phyloP scores from a whole-genome alignment of 2,797 vertebrate genomes.

The Rhadinocentrus ornatus region DNA sequence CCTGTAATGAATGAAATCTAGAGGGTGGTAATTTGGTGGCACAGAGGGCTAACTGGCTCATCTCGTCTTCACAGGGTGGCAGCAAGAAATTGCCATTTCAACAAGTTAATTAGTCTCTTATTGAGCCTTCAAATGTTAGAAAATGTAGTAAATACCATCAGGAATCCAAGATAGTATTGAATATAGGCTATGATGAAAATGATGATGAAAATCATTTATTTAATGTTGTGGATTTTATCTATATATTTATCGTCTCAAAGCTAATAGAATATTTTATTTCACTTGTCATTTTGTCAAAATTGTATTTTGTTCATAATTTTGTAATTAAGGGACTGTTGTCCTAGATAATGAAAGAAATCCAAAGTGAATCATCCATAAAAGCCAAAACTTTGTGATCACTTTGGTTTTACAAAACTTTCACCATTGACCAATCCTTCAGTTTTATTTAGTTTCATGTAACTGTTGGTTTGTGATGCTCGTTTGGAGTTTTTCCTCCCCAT shows the following conservation, averaged over 20 bases:
- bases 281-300: background rate
- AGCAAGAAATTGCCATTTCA: slow-evolving; percentile 30
- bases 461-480: background rate
- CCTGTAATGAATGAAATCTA: slow-evolving; percentile 63
- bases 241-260: too few relatives aligned
- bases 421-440: background rate
- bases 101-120: slow-evolving; percentile 31
- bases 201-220: background rate
- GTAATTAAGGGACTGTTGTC: background rate
- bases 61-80: slow-evolving; percentile 29
- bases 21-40: slow-evolving; percentile 52
- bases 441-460: background rate
- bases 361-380: background rate
- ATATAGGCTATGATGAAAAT: accelerated
- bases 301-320: background rate
- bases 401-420: background rate
- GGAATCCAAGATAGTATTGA: background rate
- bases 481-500: too few relatives aligned
- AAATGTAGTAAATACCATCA: slow-evolving; percentile 27
- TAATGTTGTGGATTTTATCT: background rate
- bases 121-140: slow-evolving; percentile 8
- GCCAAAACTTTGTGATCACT: background rate
- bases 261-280: too few relatives aligned
- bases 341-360: background rate
- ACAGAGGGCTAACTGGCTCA: slow-evolving; percentile 45